Evolutionary conservation across 1,140 invertebrate genomes (phyloP), one percentile per base, ranked within the genome.

Genomic region (Danaus melanippus): DNA sequence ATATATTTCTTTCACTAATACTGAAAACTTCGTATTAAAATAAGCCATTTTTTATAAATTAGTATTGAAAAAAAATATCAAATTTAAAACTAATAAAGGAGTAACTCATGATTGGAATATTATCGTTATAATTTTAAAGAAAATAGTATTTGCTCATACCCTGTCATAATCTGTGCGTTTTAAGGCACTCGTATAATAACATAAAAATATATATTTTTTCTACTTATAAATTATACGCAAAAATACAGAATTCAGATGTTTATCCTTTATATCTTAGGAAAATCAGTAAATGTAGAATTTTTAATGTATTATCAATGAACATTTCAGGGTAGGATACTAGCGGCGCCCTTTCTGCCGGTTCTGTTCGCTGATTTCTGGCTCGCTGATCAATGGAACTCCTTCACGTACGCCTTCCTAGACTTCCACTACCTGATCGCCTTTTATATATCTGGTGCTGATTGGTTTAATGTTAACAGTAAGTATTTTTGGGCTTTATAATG

Each of bases 361-460:
- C 92, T 94, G 46, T 99, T 99, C 85, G 97, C 98, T 32, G 98
- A 99, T 88, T 99, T 99, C 91, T 99, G 98, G 98, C 90, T 99
- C 67, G 98, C 97, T 39, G 98, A 99, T 90, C 98, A 99, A 82
- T 89, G 99, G 63, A 99, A 98, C 76, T 98, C 96, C 60, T 89
- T 99, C 45, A 93, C 92, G 0, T 93, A 93, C 0, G 93, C 95
- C 1, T 92, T 99, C 53, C 84, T 97, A 1, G 98, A 99, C 87
- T 93, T 99, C 67, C 96, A 99, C 66, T 99, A 95, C 86, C 91
- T 99, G 53, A 83, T 96, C 4, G 94, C 94, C 57, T 96, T 95
- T 76, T 96, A 95, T 58, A 81, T 92, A 1, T 92, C 91, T 0
- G 94, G 93, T 66, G 90, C 90, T 2, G 90, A 93, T 71, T 95